Conservation (phyloP, 2,888 invertebrate species). For the Oasisia sp. region DNA sequence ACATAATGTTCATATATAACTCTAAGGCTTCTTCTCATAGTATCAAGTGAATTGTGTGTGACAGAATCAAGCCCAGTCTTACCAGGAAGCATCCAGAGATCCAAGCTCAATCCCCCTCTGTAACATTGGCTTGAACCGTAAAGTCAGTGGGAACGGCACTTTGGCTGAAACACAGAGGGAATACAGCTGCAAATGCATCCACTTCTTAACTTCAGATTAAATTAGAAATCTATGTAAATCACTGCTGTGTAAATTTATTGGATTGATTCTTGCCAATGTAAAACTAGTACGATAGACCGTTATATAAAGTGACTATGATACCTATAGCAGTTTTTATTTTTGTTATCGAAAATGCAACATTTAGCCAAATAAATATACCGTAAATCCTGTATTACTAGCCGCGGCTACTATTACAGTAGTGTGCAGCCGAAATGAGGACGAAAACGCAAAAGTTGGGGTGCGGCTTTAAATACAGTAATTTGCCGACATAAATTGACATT, state of each 20-base stretch:
- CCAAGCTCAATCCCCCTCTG: conserved; percentile 96
- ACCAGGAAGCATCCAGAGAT: conserved; percentile 97
- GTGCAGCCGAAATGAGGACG: too few species aligned
- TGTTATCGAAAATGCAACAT: too few species aligned
- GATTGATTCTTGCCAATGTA: background rate
- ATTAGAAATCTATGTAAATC: background rate
- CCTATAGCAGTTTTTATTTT: too few species aligned
- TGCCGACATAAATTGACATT: too few species aligned
- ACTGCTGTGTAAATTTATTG: background rate
- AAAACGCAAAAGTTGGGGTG: too few species aligned
- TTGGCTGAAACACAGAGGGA: conserved; percentile 60
- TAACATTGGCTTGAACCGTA: conserved; percentile 99
- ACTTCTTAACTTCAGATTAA: background rate
- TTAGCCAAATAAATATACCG: too few species aligned
- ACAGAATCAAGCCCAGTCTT: conserved; percentile 32
- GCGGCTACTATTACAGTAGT: too few species aligned
- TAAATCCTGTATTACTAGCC: too few species aligned
- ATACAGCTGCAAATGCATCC: background rate
- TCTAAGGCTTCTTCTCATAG: too few species aligned
- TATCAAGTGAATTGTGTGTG: background rate
- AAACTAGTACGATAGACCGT: background rate
- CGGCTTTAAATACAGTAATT: too few species aligned
- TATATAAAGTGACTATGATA: background rate
- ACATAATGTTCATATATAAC: background rate
- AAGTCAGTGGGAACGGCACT: conserved; percentile 97